phyloP scores from a whole-genome alignment of 2,113 vertebrate genomes.

The Ariopsis seemanni region DNA sequence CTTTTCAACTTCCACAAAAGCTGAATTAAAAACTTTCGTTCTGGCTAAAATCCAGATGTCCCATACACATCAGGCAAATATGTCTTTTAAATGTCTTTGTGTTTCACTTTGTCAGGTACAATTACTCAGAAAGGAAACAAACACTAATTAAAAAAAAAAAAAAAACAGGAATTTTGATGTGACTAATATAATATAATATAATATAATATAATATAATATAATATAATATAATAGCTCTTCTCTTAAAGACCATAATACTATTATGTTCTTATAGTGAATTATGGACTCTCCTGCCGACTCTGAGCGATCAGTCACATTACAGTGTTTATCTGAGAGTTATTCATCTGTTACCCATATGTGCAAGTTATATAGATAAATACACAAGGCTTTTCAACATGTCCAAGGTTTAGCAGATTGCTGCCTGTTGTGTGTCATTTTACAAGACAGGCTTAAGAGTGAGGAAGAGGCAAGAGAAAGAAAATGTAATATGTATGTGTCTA shows the following conservation, averaged over 20 bases:
- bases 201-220: neutral
- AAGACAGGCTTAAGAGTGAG: neutral
- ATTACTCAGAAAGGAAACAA: neutral
- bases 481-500: neutral
- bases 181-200: neutral
- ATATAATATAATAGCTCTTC: neutral
- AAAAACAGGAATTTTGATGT: no score
- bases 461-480: slow-evolving; percentile 27
- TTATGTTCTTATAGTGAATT: no score
- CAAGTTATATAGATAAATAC: neutral
- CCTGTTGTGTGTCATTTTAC: slow-evolving; percentile 9
- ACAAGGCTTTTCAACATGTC: neutral
- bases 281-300: neutral
- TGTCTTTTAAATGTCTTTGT: neutral
- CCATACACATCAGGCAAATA: neutral
- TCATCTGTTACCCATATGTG: neutral
- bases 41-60: neutral
- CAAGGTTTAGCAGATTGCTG: slow-evolving; percentile 43
- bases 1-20: neutral
- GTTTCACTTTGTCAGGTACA: neutral
- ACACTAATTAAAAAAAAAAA: no score
- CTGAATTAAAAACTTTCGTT: neutral
- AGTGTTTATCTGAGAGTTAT: neutral
- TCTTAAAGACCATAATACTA: neutral
- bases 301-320: neutral